A percentile compares a stretch with the other conserved stretches of the same genome.
These are phyloP conservation scores for Trissolcus japonicus DNA, from an alignment of 2,888 invertebrate species.

Conservation along the genomic window DNA sequence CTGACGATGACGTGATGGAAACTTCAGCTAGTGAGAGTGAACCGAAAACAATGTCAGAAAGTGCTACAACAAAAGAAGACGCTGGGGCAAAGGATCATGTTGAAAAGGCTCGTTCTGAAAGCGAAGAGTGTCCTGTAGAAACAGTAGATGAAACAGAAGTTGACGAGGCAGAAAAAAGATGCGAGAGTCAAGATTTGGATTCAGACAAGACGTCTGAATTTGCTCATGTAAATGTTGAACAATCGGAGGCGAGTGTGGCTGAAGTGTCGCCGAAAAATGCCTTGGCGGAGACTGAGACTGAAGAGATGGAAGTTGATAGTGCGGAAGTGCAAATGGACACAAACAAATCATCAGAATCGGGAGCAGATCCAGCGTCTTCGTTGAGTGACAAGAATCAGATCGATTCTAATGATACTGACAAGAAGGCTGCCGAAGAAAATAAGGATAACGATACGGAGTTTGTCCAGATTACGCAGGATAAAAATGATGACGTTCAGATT, in stretches of 20 bases:
- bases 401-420: conserved; percentile 8
- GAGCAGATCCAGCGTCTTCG: conserved; percentile 24
- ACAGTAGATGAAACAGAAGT: background rate
- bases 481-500: conserved; percentile 69
- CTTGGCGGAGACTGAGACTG: conserved; percentile 12
- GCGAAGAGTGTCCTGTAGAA: background rate
- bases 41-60: background rate
- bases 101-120: background rate
- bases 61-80: background rate
- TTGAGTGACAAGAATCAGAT: conserved; percentile 25
- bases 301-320: conserved; percentile 37
- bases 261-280: conserved; percentile 45
- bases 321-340: conserved; percentile 7
- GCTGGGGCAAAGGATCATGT: background rate
- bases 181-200: background rate
- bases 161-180: conserved; percentile 3
- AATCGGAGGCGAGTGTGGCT: conserved; percentile 13
- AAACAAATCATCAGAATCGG: conserved; percentile 12
- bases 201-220: conserved; percentile 41
- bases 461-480: conserved; percentile 70
- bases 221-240: conserved; percentile 49
- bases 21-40: too few species aligned
- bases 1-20: too few species aligned
- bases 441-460: conserved; percentile 69
- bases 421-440: conserved; percentile 6